Percentiles rank a stretch among this genome's conserved stretches.
phyloP scores from a whole-genome alignment of 2,113 vertebrate species.

The Urocolius indicus region DNA sequence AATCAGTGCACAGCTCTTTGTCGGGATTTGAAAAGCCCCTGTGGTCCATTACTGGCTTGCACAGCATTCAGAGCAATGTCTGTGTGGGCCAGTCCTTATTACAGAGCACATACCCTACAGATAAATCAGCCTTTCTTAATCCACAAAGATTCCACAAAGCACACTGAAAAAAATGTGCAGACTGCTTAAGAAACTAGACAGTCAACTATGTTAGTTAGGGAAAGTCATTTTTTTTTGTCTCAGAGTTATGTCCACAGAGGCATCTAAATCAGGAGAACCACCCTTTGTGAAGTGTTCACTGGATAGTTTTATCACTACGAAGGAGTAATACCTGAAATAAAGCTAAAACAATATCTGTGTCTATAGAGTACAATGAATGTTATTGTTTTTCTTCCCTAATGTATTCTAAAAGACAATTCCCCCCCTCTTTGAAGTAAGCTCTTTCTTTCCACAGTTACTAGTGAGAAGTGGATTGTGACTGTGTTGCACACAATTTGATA shows the following conservation, averaged over 20 bases:
- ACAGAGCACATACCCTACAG: conserved; percentile 48
- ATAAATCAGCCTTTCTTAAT: conserved; percentile 53
- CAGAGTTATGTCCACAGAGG: not conserved
- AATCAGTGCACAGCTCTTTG: conserved; percentile 47
- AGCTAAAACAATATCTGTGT: not conserved
- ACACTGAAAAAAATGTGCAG: conserved; percentile 40
- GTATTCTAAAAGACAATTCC: not conserved
- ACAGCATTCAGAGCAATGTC: not conserved
- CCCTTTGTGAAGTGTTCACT: not conserved
- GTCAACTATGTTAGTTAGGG: not conserved
- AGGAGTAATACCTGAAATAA: not conserved
- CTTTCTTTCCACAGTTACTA: not conserved
- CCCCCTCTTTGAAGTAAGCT: not conserved
- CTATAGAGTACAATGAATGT: not conserved
- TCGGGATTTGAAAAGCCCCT: conserved; percentile 56
- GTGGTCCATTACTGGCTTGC: conserved; percentile 32
- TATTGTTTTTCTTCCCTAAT: not conserved
- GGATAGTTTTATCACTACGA: not conserved
- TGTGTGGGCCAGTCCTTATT: conserved; percentile 27
- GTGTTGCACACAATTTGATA: not conserved
- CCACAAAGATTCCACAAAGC: conserved; percentile 40
- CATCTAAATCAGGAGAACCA: not conserved
- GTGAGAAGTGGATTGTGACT: not conserved
- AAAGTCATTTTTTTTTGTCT: not conserved
- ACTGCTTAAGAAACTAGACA: conserved; percentile 6